Evolutionary conservation across 2,113 vertebrate species (phyloP).

Genomic region (Catagonus wagneri): DNA sequence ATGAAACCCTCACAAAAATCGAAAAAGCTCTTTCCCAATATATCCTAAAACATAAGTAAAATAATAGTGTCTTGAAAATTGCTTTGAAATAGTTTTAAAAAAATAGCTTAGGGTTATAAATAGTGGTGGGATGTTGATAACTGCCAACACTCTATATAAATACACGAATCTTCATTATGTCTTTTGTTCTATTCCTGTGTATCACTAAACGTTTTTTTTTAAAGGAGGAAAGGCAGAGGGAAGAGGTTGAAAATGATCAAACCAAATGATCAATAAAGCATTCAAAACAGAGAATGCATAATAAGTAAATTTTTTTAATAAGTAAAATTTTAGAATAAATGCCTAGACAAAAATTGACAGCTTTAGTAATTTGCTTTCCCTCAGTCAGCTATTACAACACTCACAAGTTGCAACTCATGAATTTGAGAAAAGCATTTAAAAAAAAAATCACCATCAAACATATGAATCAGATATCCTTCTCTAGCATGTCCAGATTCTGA

Average conservation of each 20-base stretch:
- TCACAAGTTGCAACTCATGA: not conserved
- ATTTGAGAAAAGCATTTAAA: not conserved
- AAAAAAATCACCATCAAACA: not conserved
- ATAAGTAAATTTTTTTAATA: no score
- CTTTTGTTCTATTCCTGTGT: not conserved
- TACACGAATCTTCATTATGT: not conserved
- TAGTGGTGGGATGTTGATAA: not conserved
- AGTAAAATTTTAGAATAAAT: constrained; percentile 21
- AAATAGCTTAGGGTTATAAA: not conserved
- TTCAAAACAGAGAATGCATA: not conserved
- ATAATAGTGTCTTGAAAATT: not conserved
- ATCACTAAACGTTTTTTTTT: not conserved
- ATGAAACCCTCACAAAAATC: not conserved
- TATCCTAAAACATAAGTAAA: not conserved
- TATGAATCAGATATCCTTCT: not conserved
- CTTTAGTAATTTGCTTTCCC: not conserved
- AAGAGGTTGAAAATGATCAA: not conserved
- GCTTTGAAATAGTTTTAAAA: not conserved
- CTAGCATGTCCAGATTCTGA: not conserved
- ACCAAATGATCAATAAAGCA: not conserved
- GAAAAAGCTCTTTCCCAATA: not conserved
- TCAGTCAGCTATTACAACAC: not conserved
- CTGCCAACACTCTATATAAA: not conserved
- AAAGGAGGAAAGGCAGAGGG: not conserved
- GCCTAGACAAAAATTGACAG: not conserved